A percentile compares a stretch with the other conserved stretches of the same genome.
These are phyloP conservation scores for Tapera naevia DNA, from an alignment of 2,797 vertebrate species.

Conservation along the genomic window DNA sequence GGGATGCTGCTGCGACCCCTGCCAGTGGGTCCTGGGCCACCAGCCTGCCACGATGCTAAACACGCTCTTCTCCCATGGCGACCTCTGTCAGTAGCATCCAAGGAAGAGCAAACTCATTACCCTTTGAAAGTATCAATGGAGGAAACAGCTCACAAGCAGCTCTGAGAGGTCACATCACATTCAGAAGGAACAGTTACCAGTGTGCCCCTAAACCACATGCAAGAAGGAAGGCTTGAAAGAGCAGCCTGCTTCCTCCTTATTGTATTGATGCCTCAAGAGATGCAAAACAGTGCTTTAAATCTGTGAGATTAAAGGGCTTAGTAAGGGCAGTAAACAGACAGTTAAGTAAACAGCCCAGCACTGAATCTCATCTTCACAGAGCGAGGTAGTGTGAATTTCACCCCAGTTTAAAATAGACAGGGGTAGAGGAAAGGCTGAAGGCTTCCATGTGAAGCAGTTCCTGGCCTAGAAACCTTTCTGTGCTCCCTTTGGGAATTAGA, in stretches of 20 bases:
- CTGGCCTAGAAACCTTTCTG: slow-evolving; percentile 40
- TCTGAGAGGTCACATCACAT: slow-evolving; percentile 20
- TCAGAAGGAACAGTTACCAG: slow-evolving; percentile 31
- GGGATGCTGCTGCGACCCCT: slow-evolving; percentile 58
- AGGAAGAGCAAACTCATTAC: neutral
- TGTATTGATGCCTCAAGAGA: slow-evolving; percentile 18
- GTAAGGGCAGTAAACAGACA: slow-evolving; percentile 65
- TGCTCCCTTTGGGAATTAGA: slow-evolving; percentile 22
- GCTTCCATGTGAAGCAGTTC: slow-evolving; percentile 24
- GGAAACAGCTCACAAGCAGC: slow-evolving; percentile 37
- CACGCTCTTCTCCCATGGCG: slow-evolving; percentile 7
- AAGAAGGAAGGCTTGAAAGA: neutral
- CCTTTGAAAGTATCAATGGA: slow-evolving; percentile 9
- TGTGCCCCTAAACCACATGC: neutral
- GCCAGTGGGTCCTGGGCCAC: slow-evolving; percentile 72
- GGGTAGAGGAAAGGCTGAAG: slow-evolving; percentile 42
- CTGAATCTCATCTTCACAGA: slow-evolving; percentile 61
- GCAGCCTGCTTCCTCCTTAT: slow-evolving; percentile 27
- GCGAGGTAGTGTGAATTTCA: slow-evolving; percentile 70
- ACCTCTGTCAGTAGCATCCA: neutral
- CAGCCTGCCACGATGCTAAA: slow-evolving; percentile 9
- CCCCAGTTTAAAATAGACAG: slow-evolving; percentile 53
- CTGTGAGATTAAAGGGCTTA: slow-evolving; percentile 46
- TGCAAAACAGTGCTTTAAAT: slow-evolving; percentile 48
- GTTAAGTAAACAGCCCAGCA: slow-evolving; percentile 76